These are phyloP conservation scores for Scaptodrosophila lebanonensis DNA, from an alignment of 1,140 invertebrate genomes.

Conservation along the genomic window DNA sequence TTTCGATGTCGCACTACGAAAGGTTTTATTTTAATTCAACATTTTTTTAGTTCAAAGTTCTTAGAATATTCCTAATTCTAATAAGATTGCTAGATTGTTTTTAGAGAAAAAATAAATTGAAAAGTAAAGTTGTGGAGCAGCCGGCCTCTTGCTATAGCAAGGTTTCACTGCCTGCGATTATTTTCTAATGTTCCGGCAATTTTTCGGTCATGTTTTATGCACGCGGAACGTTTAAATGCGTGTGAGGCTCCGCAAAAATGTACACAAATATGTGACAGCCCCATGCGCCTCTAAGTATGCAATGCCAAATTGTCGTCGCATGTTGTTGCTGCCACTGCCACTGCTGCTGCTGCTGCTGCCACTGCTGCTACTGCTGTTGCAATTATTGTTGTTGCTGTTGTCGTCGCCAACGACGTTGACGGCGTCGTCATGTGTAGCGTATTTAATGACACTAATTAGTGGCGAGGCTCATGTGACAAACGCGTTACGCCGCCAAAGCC, in stretches of 20 bases:
- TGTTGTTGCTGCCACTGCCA: slow-evolving; percentile 1
- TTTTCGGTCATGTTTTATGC: slow-evolving; percentile 61
- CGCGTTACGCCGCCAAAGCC: slow-evolving; percentile 25
- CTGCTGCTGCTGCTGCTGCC: slow-evolving; percentile 21
- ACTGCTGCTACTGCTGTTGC: not conserved
- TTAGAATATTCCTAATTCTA: too few relatives aligned
- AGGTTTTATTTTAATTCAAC: too few relatives aligned
- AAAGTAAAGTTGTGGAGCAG: too few relatives aligned
- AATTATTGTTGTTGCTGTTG: slow-evolving; percentile 26
- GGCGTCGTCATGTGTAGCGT: slow-evolving; percentile 39
- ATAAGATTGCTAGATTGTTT: too few relatives aligned
- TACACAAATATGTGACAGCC: too few relatives aligned
- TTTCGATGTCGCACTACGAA: too few relatives aligned
- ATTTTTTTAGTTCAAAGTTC: too few relatives aligned
- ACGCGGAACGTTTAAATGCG: slow-evolving; percentile 7
- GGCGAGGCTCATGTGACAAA: slow-evolving; percentile 69
- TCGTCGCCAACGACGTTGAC: not conserved
- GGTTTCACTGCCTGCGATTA: slow-evolving; percentile 11
- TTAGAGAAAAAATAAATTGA: too few relatives aligned
- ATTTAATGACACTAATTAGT: slow-evolving; percentile 77
- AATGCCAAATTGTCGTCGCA: too few relatives aligned
- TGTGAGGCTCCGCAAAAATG: too few relatives aligned
- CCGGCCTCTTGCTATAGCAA: too few relatives aligned
- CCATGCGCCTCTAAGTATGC: slow-evolving; percentile 11
- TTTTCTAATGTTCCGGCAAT: slow-evolving; percentile 40